Base-by-base conservation (phyloP, 2,797 vertebrate genomes). In the Phrynocephalus guinanensis region DNA sequence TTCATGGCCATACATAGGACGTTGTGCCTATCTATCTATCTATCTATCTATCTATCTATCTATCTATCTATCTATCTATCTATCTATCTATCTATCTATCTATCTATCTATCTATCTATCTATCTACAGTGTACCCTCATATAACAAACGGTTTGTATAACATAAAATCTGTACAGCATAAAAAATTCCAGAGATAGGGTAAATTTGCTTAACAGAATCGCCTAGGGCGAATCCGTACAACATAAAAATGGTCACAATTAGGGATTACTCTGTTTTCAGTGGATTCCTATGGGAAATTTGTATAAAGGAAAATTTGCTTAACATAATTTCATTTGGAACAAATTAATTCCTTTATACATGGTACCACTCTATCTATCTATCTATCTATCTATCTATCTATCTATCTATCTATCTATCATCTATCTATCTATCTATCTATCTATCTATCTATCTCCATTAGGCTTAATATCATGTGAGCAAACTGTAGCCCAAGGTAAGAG, bases 401-500 rank as follows among this genome's bases (percentile, higher is more conserved):
- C 52, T 75, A 50, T 52, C 38, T 66, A 5, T 24, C 38, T 85
- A 6, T 15, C 22, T 22, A 1, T 33, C 70, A 15, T 83, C n/a
- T 56, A 5, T 73, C 68, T 83, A 16, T 68, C 38, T 44, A 38
- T 48, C 56, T 50, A 6, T 85, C 30, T 66, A 13, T 44, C 52
- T 72, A 26, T 81, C 44, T 33, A 20, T 60, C 73, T 44, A 15
- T 71, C 16, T 20, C 79, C n/a, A 84, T 67, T 85, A 15, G 10
- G 79, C 71, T 76, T 87, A 18, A 11, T 67, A 71, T 30, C 56
- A 79, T 72, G 56, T 60, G 68, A 82, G 33, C 30, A 44, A 87
- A 48, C 9, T 79, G 26, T 73, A 79, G 20, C 26, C 33, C 50
- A 76, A 73, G 63, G 79, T 60, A 82, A 28, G 84, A 93, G 90